phyloP scores from a whole-genome alignment of 2,113 vertebrate species.

The Donacobius atricapilla region DNA sequence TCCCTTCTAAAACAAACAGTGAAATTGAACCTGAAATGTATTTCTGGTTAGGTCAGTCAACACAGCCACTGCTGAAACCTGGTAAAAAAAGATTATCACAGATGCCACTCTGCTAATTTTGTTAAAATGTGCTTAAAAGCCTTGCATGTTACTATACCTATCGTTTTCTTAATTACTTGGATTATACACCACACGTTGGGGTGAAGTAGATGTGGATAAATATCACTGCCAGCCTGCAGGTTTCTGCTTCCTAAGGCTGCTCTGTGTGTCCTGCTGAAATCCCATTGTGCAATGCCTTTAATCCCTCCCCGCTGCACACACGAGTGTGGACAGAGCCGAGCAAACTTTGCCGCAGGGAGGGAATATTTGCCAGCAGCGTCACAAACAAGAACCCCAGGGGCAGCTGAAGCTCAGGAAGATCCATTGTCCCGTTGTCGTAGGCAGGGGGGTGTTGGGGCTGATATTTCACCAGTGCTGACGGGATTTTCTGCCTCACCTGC shows the following conservation, averaged over 20 bases:
- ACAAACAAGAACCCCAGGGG: rapidly evolving
- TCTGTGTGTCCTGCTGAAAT: neutral
- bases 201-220: neutral
- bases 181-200: neutral
- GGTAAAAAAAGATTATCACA: too few species aligned
- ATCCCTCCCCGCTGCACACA: neutral
- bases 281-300: neutral
- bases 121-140: neutral
- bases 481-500: neutral
- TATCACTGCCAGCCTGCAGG: too few species aligned
- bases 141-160: rapidly evolving
- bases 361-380: neutral
- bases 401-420: too few species aligned
- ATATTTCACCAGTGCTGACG: neutral
- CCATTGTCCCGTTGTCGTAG: rapidly evolving
- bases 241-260: neutral
- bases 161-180: neutral
- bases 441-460: neutral
- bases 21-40: neutral
- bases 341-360: neutral
- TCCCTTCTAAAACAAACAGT: neutral
- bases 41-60: neutral
- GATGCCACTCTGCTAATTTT: neutral
- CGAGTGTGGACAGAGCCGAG: neutral
- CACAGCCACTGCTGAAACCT: neutral